phyloP scores from a whole-genome alignment of 2,113 vertebrate species.

The Amblyopsis rosae region DNA sequence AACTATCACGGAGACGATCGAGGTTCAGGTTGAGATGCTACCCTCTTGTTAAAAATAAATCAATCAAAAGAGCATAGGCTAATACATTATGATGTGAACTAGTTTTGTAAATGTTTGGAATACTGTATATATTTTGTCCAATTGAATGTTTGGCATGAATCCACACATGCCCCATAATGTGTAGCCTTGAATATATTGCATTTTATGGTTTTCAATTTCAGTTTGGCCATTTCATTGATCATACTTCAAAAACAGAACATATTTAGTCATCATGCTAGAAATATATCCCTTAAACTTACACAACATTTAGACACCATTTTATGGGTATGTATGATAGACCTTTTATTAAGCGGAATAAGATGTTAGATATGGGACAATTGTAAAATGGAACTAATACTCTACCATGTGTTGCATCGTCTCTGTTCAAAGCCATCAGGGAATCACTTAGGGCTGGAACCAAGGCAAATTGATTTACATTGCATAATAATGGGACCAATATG shows the following conservation, averaged over 20 bases:
- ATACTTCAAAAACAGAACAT: no score
- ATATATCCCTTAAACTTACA: conserved; percentile 6
- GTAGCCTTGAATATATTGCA: not conserved
- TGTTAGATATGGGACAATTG: conserved; percentile 47
- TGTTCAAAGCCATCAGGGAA: conserved; percentile 77
- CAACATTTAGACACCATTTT: conserved; percentile 50
- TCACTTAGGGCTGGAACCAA: conserved; percentile 79
- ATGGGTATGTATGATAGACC: conserved; percentile 35
- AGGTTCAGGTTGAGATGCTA: conserved; percentile 5
- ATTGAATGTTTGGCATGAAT: not conserved
- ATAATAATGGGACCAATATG: conserved; percentile 49
- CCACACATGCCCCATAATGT: not conserved
- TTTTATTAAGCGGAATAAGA: conserved; percentile 46
- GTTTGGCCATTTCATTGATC: not conserved
- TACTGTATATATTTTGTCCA: not conserved
- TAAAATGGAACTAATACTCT: conserved; percentile 73
- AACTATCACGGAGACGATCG: not conserved
- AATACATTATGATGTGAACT: not conserved
- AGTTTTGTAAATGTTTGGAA: conserved; percentile 51
- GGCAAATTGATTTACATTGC: conserved; percentile 70
- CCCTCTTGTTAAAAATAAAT: not conserved
- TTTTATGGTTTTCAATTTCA: not conserved
- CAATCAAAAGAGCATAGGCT: conserved; percentile 8
- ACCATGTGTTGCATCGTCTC: conserved; percentile 78
- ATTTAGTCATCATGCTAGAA: not conserved